Conservation (phyloP, 2,888 invertebrate genomes). For the Tyria jacobaeae region DNA sequence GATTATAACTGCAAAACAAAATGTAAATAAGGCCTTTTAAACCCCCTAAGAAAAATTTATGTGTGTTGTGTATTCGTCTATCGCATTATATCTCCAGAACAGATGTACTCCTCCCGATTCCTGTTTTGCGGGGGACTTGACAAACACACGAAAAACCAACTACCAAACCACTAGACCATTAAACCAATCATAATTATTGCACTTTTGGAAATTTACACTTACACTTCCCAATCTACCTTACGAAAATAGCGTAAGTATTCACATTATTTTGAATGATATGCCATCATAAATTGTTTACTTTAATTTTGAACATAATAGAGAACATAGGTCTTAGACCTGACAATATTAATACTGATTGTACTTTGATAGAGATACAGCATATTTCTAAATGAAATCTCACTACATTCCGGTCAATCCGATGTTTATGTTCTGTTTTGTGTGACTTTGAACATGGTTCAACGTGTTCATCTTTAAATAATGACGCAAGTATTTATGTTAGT, state of each 20-base stretch:
- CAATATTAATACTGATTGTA: neutral
- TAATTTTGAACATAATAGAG: conserved; percentile 3
- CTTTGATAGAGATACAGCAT: neutral
- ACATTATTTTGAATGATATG: neutral
- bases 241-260: no score
- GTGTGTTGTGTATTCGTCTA: no score
- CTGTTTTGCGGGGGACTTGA: no score
- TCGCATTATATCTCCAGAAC: no score
- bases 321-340: neutral
- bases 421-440: neutral
- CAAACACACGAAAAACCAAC: no score
- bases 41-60: no score
- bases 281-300: conserved; percentile 10
- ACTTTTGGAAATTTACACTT: neutral
- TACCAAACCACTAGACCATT: no score
- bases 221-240: no score
- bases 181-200: neutral
- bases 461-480: neutral
- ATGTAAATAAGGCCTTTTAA: no score
- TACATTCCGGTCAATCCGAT: neutral
- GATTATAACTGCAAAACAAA: neutral
- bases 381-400: neutral
- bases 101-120: no score
- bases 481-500: conserved; percentile 2
- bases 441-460: neutral